Conservation (phyloP, 1,140 invertebrate genomes). For the Pseudomyrmex cubaensis region DNA sequence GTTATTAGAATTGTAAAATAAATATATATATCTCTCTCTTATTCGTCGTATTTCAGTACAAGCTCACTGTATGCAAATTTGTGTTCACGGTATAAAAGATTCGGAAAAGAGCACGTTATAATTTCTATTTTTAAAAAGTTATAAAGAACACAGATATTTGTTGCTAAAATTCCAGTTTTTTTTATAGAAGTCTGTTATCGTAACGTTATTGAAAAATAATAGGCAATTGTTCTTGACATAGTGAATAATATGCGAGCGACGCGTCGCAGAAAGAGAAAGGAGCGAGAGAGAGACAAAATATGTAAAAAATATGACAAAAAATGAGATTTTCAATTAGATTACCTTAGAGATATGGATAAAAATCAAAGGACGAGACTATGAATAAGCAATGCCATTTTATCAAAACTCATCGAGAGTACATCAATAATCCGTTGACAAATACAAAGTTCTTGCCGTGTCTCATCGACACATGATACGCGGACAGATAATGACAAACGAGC, state of each 20-base stretch:
- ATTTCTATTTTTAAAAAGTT: too few species aligned
- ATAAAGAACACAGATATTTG: too few species aligned
- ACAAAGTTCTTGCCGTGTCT: not conserved
- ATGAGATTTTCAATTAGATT: not conserved
- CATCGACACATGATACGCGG: not conserved
- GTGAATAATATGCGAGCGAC: not conserved
- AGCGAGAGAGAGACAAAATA: too few species aligned
- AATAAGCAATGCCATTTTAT: not conserved
- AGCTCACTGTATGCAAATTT: too few species aligned
- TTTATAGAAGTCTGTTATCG: not conserved
- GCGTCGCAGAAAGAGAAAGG: not conserved
- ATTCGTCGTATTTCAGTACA: too few species aligned
- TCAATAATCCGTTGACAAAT: not conserved
- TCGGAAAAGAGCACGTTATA: too few species aligned
- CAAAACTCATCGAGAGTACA: not conserved
- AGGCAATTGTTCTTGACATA: not conserved
- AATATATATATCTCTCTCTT: too few species aligned
- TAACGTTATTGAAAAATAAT: not conserved
- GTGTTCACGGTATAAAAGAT: too few species aligned
- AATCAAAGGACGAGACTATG: not conserved
- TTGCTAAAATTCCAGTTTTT: too few species aligned
- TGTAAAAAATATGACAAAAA: not conserved
- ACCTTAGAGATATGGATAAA: too few species aligned
- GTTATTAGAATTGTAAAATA: too few species aligned
- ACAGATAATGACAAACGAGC: conserved; percentile 18